Conservation (phyloP, 2,113 vertebrate species). For the Dendropsophus ebraccatus region DNA sequence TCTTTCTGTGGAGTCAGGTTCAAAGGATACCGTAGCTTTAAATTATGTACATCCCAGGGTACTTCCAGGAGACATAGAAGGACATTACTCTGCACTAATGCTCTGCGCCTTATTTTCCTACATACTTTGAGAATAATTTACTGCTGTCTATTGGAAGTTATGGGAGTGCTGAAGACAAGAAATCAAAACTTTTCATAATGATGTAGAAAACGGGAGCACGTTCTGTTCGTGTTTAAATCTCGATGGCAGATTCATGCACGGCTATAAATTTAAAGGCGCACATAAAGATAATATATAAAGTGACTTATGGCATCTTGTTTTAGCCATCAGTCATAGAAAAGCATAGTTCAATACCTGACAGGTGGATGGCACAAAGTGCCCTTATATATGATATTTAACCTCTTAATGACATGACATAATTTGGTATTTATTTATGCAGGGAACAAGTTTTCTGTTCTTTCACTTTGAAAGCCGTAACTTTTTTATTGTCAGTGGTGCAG, state of each 20-base stretch:
- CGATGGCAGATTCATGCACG: neutral
- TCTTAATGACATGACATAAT: too few relatives aligned
- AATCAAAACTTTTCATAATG: neutral
- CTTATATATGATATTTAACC: neutral
- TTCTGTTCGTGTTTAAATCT: neutral
- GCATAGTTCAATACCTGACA: neutral
- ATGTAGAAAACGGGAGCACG: neutral
- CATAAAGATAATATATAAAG: neutral
- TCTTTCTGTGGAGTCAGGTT: conserved; percentile 20
- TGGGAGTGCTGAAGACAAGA: neutral
- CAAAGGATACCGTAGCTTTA: conserved; percentile 14
- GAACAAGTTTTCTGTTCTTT: too few relatives aligned
- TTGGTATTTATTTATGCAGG: too few relatives aligned
- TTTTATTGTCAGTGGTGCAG: too few relatives aligned
- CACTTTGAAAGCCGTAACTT: too few relatives aligned
- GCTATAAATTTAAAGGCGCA: neutral
- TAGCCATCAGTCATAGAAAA: neutral
- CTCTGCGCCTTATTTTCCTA: neutral
- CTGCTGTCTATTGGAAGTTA: neutral
- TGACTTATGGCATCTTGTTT: neutral
- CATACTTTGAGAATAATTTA: conserved; percentile 5
- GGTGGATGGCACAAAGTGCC: neutral
- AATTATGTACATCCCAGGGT: conserved; percentile 1
- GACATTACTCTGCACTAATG: neutral
- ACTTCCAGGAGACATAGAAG: neutral